Evolutionary conservation across 1,140 invertebrate species (phyloP).

Genomic region (Eriosoma lanigerum): DNA sequence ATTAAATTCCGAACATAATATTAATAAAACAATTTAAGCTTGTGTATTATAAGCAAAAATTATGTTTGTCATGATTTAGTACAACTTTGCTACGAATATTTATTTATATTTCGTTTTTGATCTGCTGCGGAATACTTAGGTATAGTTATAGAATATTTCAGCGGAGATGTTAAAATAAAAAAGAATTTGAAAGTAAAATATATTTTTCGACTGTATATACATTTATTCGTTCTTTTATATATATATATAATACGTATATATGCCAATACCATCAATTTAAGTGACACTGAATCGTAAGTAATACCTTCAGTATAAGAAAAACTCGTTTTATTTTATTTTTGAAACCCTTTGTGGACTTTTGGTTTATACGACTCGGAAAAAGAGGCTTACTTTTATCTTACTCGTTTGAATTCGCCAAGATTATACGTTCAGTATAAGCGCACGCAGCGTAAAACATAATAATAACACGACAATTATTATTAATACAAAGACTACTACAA

Average conservation of each 20-base stretch:
- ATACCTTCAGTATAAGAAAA: conserved; percentile 33
- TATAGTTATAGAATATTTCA: background rate
- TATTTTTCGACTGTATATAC: background rate
- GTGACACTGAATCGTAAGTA: conserved; percentile 41
- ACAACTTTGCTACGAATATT: background rate
- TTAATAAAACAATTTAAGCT: too few species aligned
- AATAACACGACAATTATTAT: conserved; percentile 1
- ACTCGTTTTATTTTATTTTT: conserved; percentile 41
- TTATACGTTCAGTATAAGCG: conserved; percentile 9
- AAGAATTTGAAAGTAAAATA: conserved; percentile 28
- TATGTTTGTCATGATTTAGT: too few species aligned
- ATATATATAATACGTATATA: background rate
- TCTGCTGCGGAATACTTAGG: background rate
- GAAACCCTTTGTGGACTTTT: conserved; percentile 38
- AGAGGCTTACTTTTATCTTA: conserved; percentile 25
- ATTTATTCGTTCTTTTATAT: background rate
- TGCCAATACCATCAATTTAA: conserved; percentile 33
- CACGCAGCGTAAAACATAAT: too few species aligned
- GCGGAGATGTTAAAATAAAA: background rate
- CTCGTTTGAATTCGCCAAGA: conserved; percentile 11
- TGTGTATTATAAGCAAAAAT: too few species aligned
- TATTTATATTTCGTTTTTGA: background rate
- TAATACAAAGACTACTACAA: too few species aligned
- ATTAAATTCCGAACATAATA: too few species aligned
- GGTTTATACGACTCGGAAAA: conserved; percentile 28